Evolutionary conservation across 2,797 vertebrate genomes (phyloP).

Genomic region (Zalophus californianus): DNA sequence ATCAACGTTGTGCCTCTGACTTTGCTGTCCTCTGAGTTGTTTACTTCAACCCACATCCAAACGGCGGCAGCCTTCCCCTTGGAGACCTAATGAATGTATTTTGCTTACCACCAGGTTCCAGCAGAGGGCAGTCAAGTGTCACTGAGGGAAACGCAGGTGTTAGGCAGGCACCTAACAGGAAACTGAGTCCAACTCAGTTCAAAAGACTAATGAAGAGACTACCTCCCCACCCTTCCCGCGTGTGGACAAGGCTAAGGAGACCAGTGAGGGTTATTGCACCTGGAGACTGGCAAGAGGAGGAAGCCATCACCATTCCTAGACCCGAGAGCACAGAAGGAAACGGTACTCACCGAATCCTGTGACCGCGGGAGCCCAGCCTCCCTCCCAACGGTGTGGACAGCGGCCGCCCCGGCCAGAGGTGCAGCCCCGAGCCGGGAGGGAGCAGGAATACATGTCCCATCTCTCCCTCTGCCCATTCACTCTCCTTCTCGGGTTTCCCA

Average conservation of each 20-base stretch:
- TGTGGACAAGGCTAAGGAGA: neutral
- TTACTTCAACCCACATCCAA: neutral
- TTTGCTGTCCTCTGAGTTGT: neutral
- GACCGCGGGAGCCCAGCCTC: accelerated
- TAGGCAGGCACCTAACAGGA: neutral
- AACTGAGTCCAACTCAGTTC: neutral
- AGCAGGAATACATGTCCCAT: neutral
- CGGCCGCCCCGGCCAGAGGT: neutral
- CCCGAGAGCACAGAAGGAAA: neutral
- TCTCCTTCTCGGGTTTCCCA: neutral
- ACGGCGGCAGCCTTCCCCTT: neutral
- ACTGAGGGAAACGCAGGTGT: neutral
- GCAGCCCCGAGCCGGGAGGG: neutral
- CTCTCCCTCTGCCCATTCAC: neutral
- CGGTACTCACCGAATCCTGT: neutral
- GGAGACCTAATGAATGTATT: neutral
- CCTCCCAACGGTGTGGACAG: neutral
- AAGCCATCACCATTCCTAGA: neutral
- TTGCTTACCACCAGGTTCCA: neutral
- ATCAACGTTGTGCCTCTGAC: neutral
- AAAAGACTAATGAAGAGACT: neutral
- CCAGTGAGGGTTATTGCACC: neutral
- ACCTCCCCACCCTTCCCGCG: too few relatives aligned
- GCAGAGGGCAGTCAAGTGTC: neutral
- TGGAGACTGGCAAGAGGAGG: neutral